Evolutionary conservation across 1,140 invertebrate genomes (phyloP), one percentile per base, ranked within the genome.

Genomic region (Triops longicaudatus): DNA sequence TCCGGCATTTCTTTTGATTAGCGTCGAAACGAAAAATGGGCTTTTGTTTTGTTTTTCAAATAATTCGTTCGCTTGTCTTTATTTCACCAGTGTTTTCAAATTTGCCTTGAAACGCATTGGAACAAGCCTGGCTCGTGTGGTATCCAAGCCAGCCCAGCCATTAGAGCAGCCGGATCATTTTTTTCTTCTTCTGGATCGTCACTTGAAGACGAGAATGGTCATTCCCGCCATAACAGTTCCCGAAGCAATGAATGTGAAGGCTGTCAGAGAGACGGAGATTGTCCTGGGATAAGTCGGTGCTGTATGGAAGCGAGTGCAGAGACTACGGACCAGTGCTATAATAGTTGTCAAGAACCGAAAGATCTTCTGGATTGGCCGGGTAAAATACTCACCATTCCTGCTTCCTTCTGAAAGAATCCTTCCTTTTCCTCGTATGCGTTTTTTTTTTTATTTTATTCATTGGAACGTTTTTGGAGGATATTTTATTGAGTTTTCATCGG

Each of bases 231-330:
- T 22, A 63, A 63, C 50, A 63, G 17, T 63, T 63, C 50, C 50
- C 50, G 22, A 63, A 63, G 50, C 50, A 63, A 63, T 22, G 50
- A 14, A 9, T 63, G 50, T 63, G 50, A 63, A 63, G 50, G 50
- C 17, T 63, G 50, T 63, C 14, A 63, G 14, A 9, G 14, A 63
- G 50, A 63, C 22, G 50, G 50, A 63, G 50, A 63, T 63, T 63
- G 50, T 63, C 50, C 22, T 63, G 50, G 50, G n/a, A 63, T 63
- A 63, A 63, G 50, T 63, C 50, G 50, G 50, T 63, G 50, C 50
- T 63, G 50, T 63, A 63, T 63, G 50, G 50, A 63, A 63, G 14
- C 50, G 50, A 63, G 14, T 63, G 50, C 50, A 5, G 50, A 63
- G 14, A 63, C 50, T 17, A 14, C 50, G 22, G 50, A 63, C 50